Evolutionary conservation across 2,888 invertebrate species (phyloP).

Genomic region (Amphipoea oculea): DNA sequence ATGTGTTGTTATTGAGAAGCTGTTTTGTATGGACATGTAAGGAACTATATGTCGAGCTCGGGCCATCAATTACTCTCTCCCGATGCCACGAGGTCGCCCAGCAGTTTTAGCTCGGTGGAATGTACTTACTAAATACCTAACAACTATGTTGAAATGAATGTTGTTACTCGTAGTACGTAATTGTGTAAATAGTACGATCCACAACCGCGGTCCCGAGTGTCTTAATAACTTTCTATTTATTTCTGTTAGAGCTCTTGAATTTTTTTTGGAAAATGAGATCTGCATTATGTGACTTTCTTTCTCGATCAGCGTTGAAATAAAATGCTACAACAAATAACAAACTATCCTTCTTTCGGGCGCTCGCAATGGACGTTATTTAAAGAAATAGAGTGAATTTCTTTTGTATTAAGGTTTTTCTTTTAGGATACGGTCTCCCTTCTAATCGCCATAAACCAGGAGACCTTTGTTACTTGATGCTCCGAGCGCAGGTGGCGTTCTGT

Average conservation of each 20-base stretch:
- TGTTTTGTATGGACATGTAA: not conserved
- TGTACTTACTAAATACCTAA: not conserved
- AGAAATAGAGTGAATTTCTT: conserved; percentile 68
- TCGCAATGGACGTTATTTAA: conserved; percentile 43
- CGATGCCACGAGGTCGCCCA: not conserved
- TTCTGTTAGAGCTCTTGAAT: not conserved
- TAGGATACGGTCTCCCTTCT: conserved; percentile 55
- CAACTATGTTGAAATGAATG: not conserved
- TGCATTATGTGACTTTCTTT: conserved; percentile 15
- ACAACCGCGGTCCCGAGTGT: not conserved
- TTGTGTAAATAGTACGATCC: not conserved
- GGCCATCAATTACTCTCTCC: not conserved
- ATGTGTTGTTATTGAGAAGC: not conserved
- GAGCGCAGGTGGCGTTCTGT: conserved; percentile 69
- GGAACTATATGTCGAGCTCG: not conserved
- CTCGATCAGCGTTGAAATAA: conserved; percentile 33
- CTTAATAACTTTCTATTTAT: conserved; percentile 1
- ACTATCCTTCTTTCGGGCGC: conserved; percentile 34
- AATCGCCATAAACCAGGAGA: conserved; percentile 65
- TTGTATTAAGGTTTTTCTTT: conserved; percentile 66
- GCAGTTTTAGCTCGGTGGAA: not conserved
- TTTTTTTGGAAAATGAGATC: conserved; percentile 20
- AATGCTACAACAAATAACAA: conserved; percentile 44
- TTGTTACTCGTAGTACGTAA: not conserved
- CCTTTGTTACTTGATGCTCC: conserved; percentile 63